Percentiles rank a stretch among this genome's conserved stretches.
These are phyloP conservation scores for Yponomeuta plumbellus DNA, from an alignment of 2,888 invertebrate species.

Conservation along the genomic window DNA sequence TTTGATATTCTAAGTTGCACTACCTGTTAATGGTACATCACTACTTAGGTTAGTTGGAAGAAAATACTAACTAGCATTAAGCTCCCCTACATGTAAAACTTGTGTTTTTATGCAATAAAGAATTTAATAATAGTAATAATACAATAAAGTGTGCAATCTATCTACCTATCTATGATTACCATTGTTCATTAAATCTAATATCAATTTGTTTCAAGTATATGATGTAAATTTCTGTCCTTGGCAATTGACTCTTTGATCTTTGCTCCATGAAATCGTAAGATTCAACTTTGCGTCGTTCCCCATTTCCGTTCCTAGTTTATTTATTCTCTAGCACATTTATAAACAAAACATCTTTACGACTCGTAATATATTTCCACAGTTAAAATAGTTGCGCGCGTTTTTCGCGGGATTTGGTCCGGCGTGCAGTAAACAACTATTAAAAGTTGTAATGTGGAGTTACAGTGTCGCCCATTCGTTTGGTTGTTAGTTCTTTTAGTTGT, in stretches of 20 bases:
- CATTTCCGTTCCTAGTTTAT: neutral
- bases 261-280: neutral
- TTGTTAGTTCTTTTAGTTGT: neutral
- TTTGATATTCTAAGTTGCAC: no score
- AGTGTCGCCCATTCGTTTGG: constrained; percentile 5
- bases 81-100: no score
- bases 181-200: neutral
- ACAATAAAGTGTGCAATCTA: no score
- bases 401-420: neutral
- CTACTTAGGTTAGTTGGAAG: no score
- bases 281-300: neutral
- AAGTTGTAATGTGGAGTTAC: constrained; percentile 18
- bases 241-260: neutral
- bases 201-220: no score
- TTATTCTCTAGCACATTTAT: neutral
- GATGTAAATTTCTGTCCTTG: neutral
- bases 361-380: neutral
- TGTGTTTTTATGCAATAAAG: no score
- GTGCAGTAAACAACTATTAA: constrained; percentile 11
- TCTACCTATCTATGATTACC: no score
- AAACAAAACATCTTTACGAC: neutral
- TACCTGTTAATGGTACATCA: no score
- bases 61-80: no score
- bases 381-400: neutral
- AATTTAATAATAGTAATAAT: no score